phyloP scores from a whole-genome alignment of 2,888 invertebrate genomes.

The Ichneumoninae sp. region DNA sequence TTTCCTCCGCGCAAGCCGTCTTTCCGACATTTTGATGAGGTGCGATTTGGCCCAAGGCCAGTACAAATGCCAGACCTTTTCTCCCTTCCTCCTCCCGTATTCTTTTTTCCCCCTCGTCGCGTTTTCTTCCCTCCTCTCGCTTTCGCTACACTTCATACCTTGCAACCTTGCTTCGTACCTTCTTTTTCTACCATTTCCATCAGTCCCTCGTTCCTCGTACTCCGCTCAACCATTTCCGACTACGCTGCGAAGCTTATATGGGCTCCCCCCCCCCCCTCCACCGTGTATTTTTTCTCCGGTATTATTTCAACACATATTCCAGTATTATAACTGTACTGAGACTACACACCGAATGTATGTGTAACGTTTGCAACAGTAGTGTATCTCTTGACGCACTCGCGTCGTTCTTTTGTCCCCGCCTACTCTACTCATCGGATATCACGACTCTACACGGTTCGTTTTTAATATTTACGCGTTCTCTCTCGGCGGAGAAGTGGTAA shows the following conservation, averaged over 20 bases:
- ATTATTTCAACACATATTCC: conserved; percentile 38
- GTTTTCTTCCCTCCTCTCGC: conserved; percentile 36
- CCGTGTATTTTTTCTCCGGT: conserved; percentile 16
- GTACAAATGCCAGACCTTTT: conserved; percentile 76
- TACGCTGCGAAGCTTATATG: conserved; percentile 16
- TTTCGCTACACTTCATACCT: conserved; percentile 60
- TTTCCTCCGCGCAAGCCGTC: conserved; percentile 70
- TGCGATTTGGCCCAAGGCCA: conserved; percentile 79
- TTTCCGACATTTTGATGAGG: conserved; percentile 80
- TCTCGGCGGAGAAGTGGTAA: neutral
- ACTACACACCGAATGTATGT: neutral
- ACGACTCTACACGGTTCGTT: conserved; percentile 5
- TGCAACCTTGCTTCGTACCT: conserved; percentile 20
- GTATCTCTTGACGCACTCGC: conserved; percentile 6
- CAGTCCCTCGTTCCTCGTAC: conserved; percentile 40
- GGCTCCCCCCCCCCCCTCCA: neutral
- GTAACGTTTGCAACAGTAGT: neutral
- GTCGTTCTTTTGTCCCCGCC: neutral
- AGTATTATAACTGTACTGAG: conserved; percentile 13
- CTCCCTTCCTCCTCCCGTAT: conserved; percentile 42
- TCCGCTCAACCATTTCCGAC: conserved; percentile 13
- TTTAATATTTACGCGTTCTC: conserved; percentile 6
- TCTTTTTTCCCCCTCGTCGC: conserved; percentile 44
- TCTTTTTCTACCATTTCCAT: conserved; percentile 43
- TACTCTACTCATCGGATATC: conserved; percentile 20